Evolutionary conservation across 2,797 vertebrate species (phyloP), one percentile per base, ranked within the genome.

Genomic region (Oceanodroma leucorhoa): DNA sequence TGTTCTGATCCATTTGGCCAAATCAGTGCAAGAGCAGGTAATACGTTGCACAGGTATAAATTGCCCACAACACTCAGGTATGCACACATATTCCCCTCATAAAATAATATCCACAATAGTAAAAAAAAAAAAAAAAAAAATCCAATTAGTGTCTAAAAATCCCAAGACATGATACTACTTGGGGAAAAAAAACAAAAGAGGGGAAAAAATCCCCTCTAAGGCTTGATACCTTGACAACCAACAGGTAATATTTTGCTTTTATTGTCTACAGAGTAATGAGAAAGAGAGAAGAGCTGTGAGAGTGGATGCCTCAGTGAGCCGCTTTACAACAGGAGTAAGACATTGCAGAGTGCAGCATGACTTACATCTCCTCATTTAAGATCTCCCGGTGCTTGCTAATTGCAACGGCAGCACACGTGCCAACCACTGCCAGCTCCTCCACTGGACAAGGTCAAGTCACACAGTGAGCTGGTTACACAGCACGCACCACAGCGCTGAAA

Each of bases 181-280:
- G 48, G 55, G 50, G 43, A 18, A 43, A 60, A 51, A 66, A 45
- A 69, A 46, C 40, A 53, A 27, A 53, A 24, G 1, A 5, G 5
- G 32, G 36, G 17, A 4, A 29, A 43, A 69, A 94, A 43, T 69
- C 61, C 40, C 91, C 79, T 90, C 40, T 78, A 65, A 94, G 89
- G 78, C 83, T 92, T 57, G 78, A 93, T 93, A 91, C 82, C 91
- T 92, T 96, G 95, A 95, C 95, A 95, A 93, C 92, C 87, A 95
- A 79, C 76, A 90, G 85, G 89, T 90, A 94, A 90, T 83, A 91
- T 92, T 94, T 94, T 92, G 87, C 94, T 94, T 94, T 94, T 86
- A 93, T 92, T 95, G 83, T 76, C 92, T 96, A 79, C 26, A 65
- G 88, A 88, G 89, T 58, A 91, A 93, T n/a, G 76, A 85, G 91